Percentiles rank a stretch among this genome's conserved stretches.
Conservation (phyloP, 2,888 invertebrate genomes). For the Perdita meconis region DNA sequence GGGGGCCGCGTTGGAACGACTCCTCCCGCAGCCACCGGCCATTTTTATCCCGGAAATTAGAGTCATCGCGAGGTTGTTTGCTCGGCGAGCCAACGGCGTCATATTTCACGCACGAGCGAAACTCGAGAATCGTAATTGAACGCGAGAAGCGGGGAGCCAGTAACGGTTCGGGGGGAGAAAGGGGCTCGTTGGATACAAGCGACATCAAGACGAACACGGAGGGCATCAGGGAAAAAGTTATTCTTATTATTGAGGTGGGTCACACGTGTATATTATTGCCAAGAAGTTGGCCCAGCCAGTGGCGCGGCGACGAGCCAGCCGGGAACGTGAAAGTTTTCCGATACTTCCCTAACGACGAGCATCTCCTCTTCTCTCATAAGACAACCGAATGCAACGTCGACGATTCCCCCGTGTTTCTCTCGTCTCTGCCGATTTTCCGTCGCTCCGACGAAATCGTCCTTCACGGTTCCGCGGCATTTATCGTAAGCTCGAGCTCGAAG, state of each 20-base stretch:
- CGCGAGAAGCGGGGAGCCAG: slow-evolving; percentile 8
- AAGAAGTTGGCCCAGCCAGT: slow-evolving; percentile 66
- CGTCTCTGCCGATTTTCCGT: slow-evolving; percentile 19
- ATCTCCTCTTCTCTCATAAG: slow-evolving; percentile 26
- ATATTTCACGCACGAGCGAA: slow-evolving; percentile 59
- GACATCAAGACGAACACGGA: slow-evolving; percentile 48
- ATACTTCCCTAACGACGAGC: slow-evolving; percentile 60
- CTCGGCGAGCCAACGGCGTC: slow-evolving; percentile 39
- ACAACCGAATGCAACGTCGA: slow-evolving; percentile 50
- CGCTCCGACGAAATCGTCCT: not conserved
- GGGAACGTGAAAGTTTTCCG: slow-evolving; percentile 64
- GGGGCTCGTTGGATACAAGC: slow-evolving; percentile 53
- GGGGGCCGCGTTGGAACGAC: slow-evolving; percentile 18
- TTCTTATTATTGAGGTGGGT: slow-evolving; percentile 71
- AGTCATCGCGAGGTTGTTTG: slow-evolving; percentile 50
- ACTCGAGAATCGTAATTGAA: slow-evolving; percentile 66
- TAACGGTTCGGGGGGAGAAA: not conserved
- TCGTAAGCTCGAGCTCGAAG: not conserved
- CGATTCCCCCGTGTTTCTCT: slow-evolving; percentile 12
- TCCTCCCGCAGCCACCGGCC: slow-evolving; percentile 4
- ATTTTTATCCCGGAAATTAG: slow-evolving; percentile 53
- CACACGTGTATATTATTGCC: slow-evolving; percentile 79
- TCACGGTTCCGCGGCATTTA: not conserved
- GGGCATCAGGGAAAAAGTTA: slow-evolving; percentile 66
- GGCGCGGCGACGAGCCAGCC: slow-evolving; percentile 39